Percentiles rank a stretch among this genome's conserved stretches.
These are phyloP conservation scores for Thyatira batis DNA, from an alignment of 2,888 invertebrate genomes.

Conservation along the genomic window DNA sequence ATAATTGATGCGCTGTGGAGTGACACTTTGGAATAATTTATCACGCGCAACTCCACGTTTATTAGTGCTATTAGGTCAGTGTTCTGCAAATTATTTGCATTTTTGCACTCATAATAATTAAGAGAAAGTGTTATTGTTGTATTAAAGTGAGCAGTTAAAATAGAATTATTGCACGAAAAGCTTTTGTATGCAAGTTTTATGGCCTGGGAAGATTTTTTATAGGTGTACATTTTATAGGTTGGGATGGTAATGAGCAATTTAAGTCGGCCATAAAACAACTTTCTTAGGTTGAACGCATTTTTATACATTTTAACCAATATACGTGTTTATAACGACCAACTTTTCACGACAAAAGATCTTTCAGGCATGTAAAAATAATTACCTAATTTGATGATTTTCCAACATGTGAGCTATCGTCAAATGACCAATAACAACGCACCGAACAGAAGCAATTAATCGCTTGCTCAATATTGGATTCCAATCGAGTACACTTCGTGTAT, in stretches of 20 bases:
- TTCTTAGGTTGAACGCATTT: background rate
- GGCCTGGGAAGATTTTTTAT: background rate
- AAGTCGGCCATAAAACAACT: background rate
- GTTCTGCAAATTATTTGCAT: slow-evolving; percentile 16
- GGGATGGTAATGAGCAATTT: background rate
- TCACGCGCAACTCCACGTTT: background rate
- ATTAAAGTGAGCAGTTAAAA: slow-evolving; percentile 14
- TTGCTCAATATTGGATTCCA: background rate
- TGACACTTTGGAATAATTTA: background rate
- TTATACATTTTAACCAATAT: no score
- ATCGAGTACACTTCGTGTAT: background rate
- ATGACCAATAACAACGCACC: background rate
- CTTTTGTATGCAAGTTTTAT: background rate
- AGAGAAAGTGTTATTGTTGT: slow-evolving; percentile 45
- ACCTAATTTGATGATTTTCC: background rate
- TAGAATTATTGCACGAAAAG: background rate
- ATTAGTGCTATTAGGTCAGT: background rate
- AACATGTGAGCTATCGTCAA: background rate
- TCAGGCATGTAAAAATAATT: no score
- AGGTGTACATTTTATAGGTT: background rate
- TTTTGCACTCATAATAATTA: slow-evolving; percentile 30
- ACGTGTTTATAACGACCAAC: no score
- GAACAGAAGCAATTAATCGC: slow-evolving; percentile 1
- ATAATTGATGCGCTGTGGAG: background rate
- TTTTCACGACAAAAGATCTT: no score